These are phyloP conservation scores for Thymelicus lineola DNA, from an alignment of 2,888 invertebrate species.

Conservation along the genomic window DNA sequence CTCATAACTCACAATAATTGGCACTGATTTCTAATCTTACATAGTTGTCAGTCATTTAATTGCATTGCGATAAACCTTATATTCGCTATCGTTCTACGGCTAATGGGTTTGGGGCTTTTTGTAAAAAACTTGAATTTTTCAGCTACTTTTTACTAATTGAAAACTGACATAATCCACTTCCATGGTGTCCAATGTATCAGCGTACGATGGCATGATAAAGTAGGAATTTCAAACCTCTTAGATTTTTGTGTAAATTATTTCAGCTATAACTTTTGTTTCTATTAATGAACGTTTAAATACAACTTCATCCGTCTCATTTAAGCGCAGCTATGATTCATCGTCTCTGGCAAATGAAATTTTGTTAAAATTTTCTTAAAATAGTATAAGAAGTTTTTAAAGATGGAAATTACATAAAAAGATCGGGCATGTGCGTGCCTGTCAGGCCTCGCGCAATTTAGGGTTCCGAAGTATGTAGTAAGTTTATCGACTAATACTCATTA, in stretches of 20 bases:
- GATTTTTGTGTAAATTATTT: too few species aligned
- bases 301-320: neutral
- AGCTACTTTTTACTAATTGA: too few species aligned
- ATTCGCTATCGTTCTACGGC: neutral
- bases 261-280: too few species aligned
- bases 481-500: too few species aligned
- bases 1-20: slow-evolving; percentile 18
- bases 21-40: slow-evolving; percentile 26
- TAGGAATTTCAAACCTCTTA: too few species aligned
- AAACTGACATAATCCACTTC: too few species aligned
- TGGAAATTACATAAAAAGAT: neutral
- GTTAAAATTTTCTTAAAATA: too few species aligned
- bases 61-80: slow-evolving; percentile 21
- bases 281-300: neutral
- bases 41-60: slow-evolving; percentile 28
- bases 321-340: neutral
- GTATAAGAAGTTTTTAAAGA: neutral
- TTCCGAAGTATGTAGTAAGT: too few species aligned
- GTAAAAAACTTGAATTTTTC: neutral
- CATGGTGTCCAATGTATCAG: too few species aligned
- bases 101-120: neutral
- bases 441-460: too few species aligned
- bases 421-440: too few species aligned
- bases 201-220: too few species aligned
- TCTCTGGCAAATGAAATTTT: neutral